Conservation (phyloP, 2,888 invertebrate genomes). For the Polyommatus iphigenia region DNA sequence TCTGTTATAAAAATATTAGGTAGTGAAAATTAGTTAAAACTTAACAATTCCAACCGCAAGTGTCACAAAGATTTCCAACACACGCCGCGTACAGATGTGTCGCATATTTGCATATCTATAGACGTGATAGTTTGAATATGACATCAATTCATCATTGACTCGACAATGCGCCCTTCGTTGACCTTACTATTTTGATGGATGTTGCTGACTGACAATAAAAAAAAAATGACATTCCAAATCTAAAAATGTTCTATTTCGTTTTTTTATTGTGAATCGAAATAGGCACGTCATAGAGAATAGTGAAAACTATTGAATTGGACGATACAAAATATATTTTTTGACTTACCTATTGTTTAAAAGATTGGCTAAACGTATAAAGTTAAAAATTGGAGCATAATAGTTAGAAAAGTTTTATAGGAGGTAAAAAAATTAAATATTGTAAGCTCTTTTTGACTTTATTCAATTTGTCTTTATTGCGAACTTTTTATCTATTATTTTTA, state of each 20-base stretch:
- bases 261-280: background rate
- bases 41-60: conserved; percentile 9
- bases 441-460: background rate
- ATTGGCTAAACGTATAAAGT: background rate
- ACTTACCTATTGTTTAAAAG: background rate
- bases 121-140: conserved; percentile 60
- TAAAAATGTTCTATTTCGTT: conserved; percentile 16
- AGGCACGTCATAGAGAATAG: background rate
- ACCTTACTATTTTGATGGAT: conserved; percentile 43
- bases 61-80: conserved; percentile 45
- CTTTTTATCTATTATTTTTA: background rate
- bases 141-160: conserved; percentile 68
- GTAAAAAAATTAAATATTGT: background rate
- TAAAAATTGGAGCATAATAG: background rate
- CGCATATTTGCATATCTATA: conserved; percentile 69
- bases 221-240: conserved; percentile 6
- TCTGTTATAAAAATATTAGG: too few species aligned
- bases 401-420: background rate
- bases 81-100: conserved; percentile 51
- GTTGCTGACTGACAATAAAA: conserved; percentile 32
- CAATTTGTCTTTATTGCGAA: background rate
- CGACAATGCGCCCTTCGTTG: conserved; percentile 62
- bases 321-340: background rate
- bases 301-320: background rate
- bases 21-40: background rate